Base-by-base conservation (phyloP, 2,113 vertebrate genomes). In the Colinus virginianus region DNA sequence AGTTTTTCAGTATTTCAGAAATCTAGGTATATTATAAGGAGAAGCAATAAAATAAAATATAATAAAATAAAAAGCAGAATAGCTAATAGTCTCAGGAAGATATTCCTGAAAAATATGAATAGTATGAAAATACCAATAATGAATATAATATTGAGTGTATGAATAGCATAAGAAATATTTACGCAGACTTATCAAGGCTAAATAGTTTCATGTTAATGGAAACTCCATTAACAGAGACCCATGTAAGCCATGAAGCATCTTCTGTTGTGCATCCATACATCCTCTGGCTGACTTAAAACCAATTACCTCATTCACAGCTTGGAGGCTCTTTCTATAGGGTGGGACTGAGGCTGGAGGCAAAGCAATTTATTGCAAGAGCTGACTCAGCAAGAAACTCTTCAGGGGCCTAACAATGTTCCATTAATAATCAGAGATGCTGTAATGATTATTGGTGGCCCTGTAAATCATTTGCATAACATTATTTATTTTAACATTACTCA, bases 351-450 rank as follows among this genome's bases (percentile, higher is more conserved):
- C 94, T 45, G 64, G 85, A 97, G 21, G 79, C 56, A 94, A 96
- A 92, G 58, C 84, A 93, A 96, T 97, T 95, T 93, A 94, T 93
- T 97, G 87, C 91, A 89, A 93, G 95, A 88, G 95, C 92, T 94
- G 96, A 70, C 95, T 97, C 87, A 95, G 84, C 89, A 93, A 82
- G 87, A 94, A 83, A 83, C 67, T 92, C 82, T 90, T 94, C 58
- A 90, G 71, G 93, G 87, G 78, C 62, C 80, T 67, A 78, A 94
- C 79, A 95, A 58, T 75, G 53, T 55, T 66, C 45, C 83, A 85
- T 91, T 89, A 95, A 87, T 95, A 96, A 86, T 87, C 80, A 88
- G 87, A 90, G 76, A 78, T 49, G 55, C 43, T 84, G 48, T 53
- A 94, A 91, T 71, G 76, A 94, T 95, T 94, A 94, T 75, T 0